Percentiles rank a stretch among this genome's conserved stretches.
phyloP scores from a whole-genome alignment of 2,113 vertebrate genomes.

The Trinectes maculatus region DNA sequence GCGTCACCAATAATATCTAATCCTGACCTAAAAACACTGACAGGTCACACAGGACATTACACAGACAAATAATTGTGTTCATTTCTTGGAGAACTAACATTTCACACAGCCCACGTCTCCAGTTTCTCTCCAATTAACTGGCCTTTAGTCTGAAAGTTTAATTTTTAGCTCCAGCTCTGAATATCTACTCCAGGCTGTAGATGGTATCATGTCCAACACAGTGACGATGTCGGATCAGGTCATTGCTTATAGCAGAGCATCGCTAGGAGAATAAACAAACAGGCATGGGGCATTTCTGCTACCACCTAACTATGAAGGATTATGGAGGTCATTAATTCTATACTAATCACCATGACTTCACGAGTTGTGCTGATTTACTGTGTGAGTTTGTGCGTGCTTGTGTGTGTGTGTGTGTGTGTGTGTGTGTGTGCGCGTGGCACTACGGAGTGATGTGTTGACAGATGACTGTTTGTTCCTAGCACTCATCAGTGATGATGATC shows the following conservation, averaged over 20 bases:
- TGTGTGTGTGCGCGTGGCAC: slow-evolving; percentile 8
- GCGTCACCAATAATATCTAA: too few relatives aligned
- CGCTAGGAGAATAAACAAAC: slow-evolving; percentile 51
- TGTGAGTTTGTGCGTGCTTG: slow-evolving; percentile 4
- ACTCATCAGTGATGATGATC: slow-evolving; percentile 4
- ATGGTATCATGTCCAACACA: slow-evolving; percentile 52
- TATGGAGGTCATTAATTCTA: slow-evolving; percentile 52
- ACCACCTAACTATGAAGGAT: slow-evolving; percentile 68
- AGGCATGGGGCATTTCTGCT: slow-evolving; percentile 50
- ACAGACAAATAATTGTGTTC: too few relatives aligned
- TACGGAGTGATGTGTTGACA: slow-evolving; percentile 38
- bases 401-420: slow-evolving; percentile 22
- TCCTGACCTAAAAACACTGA: too few relatives aligned
- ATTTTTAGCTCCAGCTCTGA: slow-evolving; percentile 8
- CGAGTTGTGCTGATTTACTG: slow-evolving; percentile 35
- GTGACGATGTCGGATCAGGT: slow-evolving; percentile 60
- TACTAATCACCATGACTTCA: slow-evolving; percentile 75
- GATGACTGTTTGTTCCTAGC: slow-evolving; percentile 23
- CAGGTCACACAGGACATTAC: too few relatives aligned
- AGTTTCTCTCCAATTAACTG: not conserved
- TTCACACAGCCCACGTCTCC: not conserved
- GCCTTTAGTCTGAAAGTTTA: not conserved
- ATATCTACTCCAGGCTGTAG: slow-evolving; percentile 33
- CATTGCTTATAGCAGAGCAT: slow-evolving; percentile 57
- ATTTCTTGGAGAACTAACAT: not conserved